Base-by-base conservation (phyloP, 2,797 vertebrate species). In the Hafferia zeledoni region DNA sequence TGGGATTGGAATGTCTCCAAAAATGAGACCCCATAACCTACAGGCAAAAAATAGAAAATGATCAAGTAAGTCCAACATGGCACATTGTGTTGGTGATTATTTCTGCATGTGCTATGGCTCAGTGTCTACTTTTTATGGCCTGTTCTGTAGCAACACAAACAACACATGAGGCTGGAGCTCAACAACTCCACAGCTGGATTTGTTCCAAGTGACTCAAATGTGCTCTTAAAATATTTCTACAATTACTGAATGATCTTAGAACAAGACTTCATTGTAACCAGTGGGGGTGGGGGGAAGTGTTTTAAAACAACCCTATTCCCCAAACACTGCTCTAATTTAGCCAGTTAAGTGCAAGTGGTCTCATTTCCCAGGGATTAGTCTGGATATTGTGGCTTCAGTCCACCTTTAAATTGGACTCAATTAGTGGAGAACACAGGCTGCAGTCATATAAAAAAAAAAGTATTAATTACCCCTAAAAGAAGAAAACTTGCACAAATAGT, bases 201-300 rank as follows among this genome's bases (percentile, higher is more conserved):
- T 56, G 11, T 47, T 93, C 39, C 83, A 92, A 65, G 37, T 61
- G 46, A 93, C 57, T 93, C 76, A 85, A 75, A 89, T 13, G 35
- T 47, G 61, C 35, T 93, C 53, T 94, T 85, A 85, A 92, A 95
- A 87, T 94, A 90, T 64, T 94, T 95, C 78, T 82, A 11, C 20
- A 46, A 85, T 75, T 85, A 90, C 46, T 50, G 55, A 87, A 89
- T 2, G 3, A 80, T 60, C 64, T 74, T 55, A 88, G 55, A 93
- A 95, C 60, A 93, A 90, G 83, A 89, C 63, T 68, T 67, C 50
- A 75, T 77, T 84, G 60, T 92, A 76, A 59, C 6, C 37, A 46
- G 25, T 18, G 33, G 28, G 7, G 25, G 31, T 43, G 24, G 19
- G 43, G 19, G 28, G 8, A 50, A 57, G 30, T 30, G 37, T 75